A percentile compares a stretch with the other conserved stretches of the same genome.
These are phyloP conservation scores for Columba livia DNA, from an alignment of 2,113 vertebrate species.

Conservation along the genomic window DNA sequence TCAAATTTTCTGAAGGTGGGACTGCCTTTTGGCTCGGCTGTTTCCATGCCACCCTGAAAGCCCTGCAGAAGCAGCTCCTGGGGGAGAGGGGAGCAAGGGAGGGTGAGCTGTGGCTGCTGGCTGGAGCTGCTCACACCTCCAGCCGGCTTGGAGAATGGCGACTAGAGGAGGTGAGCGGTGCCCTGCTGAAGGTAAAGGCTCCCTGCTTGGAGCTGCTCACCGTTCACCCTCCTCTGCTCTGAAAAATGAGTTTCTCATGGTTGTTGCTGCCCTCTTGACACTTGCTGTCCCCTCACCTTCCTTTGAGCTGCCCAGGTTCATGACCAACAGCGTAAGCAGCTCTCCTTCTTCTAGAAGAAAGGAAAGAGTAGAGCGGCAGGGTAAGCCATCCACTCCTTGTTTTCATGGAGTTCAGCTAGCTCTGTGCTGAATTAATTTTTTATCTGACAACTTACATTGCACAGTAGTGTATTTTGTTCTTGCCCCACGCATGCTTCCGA, in stretches of 20 bases:
- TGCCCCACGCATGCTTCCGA: background rate
- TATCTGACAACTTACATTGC: background rate
- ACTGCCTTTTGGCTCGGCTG: background rate
- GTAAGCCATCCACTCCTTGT: background rate
- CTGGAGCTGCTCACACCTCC: background rate
- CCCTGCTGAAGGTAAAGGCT: background rate
- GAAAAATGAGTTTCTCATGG: background rate
- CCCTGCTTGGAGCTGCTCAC: background rate
- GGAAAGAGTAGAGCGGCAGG: background rate
- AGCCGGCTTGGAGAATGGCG: fast-evolving
- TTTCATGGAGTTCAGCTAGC: background rate
- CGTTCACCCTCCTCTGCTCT: background rate
- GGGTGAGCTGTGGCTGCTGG: background rate
- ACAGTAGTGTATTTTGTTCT: constrained; percentile 45
- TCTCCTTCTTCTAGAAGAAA: background rate
- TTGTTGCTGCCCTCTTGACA: background rate
- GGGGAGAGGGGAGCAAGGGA: background rate
- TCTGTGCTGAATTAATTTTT: constrained; percentile 8
- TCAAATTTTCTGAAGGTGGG: background rate
- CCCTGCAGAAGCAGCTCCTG: background rate
- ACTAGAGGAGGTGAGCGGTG: background rate
- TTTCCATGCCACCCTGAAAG: background rate
- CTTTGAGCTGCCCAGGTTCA: background rate
- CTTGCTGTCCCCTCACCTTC: background rate
- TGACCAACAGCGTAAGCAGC: background rate